phyloP scores from a whole-genome alignment of 2,113 vertebrate species.

The Psilopsiagon aurifrons region DNA sequence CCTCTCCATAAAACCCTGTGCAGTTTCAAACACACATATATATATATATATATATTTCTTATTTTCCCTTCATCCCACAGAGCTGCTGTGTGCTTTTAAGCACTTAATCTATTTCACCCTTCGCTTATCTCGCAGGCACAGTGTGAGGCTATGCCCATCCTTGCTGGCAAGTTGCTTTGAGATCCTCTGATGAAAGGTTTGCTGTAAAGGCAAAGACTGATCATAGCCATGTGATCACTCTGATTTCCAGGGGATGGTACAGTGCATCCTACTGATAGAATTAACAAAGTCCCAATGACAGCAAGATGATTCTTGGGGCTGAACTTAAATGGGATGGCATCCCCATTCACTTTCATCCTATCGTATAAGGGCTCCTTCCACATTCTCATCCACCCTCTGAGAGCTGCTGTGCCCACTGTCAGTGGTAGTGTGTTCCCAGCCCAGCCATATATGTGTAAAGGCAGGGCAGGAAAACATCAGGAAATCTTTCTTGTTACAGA shows the following conservation, averaged over 20 bases:
- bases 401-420: background rate
- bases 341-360: background rate
- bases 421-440: background rate
- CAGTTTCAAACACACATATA: background rate
- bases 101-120: conserved; percentile 32
- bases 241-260: background rate
- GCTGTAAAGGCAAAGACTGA: background rate
- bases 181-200: conserved; percentile 12
- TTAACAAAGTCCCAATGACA: background rate
- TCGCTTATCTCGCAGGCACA: conserved; percentile 15
- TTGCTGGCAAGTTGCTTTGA: conserved; percentile 23
- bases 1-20: conserved; percentile 10
- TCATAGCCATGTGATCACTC: background rate
- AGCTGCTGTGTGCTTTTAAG: conserved; percentile 44
- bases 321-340: background rate
- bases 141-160: background rate
- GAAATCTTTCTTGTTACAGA: background rate
- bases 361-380: background rate
- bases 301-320: background rate
- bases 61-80: conserved; percentile 24
- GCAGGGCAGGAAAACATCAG: background rate
- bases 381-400: background rate
- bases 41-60: background rate
- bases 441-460: background rate
- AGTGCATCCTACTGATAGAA: background rate